A percentile compares a stretch with the other conserved stretches of the same genome.
Evolutionary conservation across 2,888 invertebrate species (phyloP).

Genomic region (Dicycla oo): DNA sequence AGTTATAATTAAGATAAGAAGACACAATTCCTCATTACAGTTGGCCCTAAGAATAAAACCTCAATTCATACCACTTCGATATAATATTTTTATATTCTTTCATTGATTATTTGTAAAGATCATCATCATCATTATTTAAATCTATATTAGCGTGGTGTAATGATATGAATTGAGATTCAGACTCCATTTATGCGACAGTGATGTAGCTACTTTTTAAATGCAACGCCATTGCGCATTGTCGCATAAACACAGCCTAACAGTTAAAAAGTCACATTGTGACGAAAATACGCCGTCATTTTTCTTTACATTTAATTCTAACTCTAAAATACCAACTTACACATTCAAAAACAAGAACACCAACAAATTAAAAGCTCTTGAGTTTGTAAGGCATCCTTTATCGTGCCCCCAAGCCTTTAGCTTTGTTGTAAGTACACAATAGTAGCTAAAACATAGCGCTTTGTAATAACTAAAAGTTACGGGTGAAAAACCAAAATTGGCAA

Average conservation of each 20-base stretch:
- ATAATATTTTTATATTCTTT: neutral
- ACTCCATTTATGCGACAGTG: constrained; percentile 8
- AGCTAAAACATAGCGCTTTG: neutral
- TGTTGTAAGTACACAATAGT: neutral
- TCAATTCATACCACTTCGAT: constrained; percentile 6
- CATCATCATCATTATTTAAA: neutral
- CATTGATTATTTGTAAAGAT: constrained; percentile 7
- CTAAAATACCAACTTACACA: constrained; percentile 20
- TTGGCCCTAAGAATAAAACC: constrained; percentile 35
- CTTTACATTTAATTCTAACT: constrained; percentile 16
- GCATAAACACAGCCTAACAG: constrained; percentile 8
- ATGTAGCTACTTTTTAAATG: neutral
- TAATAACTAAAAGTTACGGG: neutral
- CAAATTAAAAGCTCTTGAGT: neutral
- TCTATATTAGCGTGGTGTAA: neutral
- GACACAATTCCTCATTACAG: constrained; percentile 61
- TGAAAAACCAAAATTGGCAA: neutral
- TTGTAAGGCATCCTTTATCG: constrained; percentile 5
- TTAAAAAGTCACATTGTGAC: constrained; percentile 53
- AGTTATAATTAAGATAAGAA: constrained; percentile 48
- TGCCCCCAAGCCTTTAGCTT: neutral
- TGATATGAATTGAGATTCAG: constrained; percentile 19
- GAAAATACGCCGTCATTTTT: constrained; percentile 49
- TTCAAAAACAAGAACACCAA: neutral
- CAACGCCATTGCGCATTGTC: neutral